Base-by-base conservation (phyloP, 2,888 invertebrate genomes). In the Stenotaenia linearis region DNA sequence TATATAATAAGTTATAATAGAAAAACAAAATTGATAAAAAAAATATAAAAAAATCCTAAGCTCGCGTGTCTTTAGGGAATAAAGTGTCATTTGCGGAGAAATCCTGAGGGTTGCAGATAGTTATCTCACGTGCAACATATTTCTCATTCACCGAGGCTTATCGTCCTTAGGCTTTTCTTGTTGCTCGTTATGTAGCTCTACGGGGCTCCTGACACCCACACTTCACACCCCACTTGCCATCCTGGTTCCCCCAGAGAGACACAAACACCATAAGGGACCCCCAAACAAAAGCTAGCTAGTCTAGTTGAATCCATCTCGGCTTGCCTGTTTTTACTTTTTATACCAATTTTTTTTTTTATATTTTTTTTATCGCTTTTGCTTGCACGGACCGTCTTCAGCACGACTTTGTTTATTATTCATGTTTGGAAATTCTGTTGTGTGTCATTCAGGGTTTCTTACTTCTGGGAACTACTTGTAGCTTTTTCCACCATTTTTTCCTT, bases 71-170 rank as follows among this genome's bases (percentile, higher is more conserved):
- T 69, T 28, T 25, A 4, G 69, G 69, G 69, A 69, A 69, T 12
- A 10, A 69, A 23, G 28, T 69, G 69, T 69, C 69, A 69, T 69
- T 69, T 69, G 69, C 6, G 69, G 69, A 28, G 28, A 69, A 69
- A 69, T 69, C 69, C 69, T 69, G 69, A 69, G 69, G 69, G 69
- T 69, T 69, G 69, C 69, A 69, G 69, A 69, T 69, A 69, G 69
- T 69, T 69, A 69, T 69, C 69, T 69, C 69, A 69, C 25, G 69
- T 69, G 69, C 69, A 69, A 69, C 69, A 69, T 69, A 69, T 69
- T 69, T 69, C 69, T 69, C 69, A 69, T 69, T 69, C 69, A 69
- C 25, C 69, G 23, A 69, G 69, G 69, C 69, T 69, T 69, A 69
- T 69, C 69, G 69, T 69, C 25, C 69, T 69, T 69, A 69, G 45